Evolutionary conservation across 2,113 vertebrate genomes (phyloP).

Genomic region (Fukomys damarensis): DNA sequence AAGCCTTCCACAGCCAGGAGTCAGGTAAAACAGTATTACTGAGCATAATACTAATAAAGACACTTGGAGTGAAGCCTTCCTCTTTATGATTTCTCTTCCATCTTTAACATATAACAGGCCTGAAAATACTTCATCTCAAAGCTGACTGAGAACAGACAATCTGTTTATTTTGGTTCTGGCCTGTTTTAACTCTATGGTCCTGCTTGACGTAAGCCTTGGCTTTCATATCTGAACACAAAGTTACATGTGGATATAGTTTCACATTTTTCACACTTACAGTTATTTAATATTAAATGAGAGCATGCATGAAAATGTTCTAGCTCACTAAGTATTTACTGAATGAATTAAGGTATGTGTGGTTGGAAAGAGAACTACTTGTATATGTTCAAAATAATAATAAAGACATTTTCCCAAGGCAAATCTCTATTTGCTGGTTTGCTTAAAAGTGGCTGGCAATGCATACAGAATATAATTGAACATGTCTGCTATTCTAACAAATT

Average conservation of each 20-base stretch:
- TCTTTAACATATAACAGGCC: neutral
- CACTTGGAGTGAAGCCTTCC: neutral
- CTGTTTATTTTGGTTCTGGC: neutral
- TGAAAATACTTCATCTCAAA: slow-evolving; percentile 34
- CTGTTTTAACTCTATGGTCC: neutral
- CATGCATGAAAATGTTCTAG: neutral
- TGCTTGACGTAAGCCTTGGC: neutral
- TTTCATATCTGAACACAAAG: neutral
- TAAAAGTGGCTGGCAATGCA: neutral
- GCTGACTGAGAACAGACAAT: neutral
- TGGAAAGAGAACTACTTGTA: neutral
- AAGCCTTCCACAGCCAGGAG: neutral
- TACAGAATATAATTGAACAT: slow-evolving; percentile 24
- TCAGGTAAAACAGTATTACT: neutral
- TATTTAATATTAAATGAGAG: slow-evolving; percentile 34
- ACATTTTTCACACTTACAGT: neutral
- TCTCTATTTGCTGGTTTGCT: neutral
- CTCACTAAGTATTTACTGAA: neutral
- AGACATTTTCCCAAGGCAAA: neutral
- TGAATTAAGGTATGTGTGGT: slow-evolving; percentile 1
- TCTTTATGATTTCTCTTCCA: neutral
- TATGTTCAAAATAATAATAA: slow-evolving; percentile 20
- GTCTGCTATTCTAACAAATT: slow-evolving; percentile 5
- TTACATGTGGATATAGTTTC: neutral
- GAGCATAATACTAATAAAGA: neutral